Percentiles rank a stretch among this genome's conserved stretches.
phyloP scores from a whole-genome alignment of 2,113 vertebrate genomes.

The Petrocephalus microphthalmus region DNA sequence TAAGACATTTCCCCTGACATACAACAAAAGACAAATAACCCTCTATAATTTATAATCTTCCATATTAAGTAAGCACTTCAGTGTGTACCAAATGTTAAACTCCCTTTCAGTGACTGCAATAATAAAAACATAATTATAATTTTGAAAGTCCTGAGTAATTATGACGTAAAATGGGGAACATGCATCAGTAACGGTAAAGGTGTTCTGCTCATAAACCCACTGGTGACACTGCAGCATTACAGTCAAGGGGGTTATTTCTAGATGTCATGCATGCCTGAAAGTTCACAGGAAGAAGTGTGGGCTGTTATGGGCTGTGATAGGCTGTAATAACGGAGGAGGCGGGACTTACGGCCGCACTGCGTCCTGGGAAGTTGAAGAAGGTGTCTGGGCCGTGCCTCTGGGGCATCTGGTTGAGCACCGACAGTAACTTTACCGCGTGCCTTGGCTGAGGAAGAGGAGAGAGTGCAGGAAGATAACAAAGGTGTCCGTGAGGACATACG shows the following conservation, averaged over 20 bases:
- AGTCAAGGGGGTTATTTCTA: neutral
- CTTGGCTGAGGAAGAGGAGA: constrained; percentile 68
- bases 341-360: constrained; percentile 91
- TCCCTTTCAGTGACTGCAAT: neutral
- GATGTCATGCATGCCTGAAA: neutral
- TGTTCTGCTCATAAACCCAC: neutral
- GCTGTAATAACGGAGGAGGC: neutral
- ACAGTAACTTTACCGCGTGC: constrained; percentile 93
- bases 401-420: constrained; percentile 98
- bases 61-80: neutral
- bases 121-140: neutral
- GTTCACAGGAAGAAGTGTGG: neutral
- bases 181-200: neutral
- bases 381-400: constrained; percentile 98
- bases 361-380: constrained; percentile 99
- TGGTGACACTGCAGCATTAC: neutral
- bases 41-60: too few relatives aligned
- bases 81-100: neutral
- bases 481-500: neutral
- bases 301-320: neutral
- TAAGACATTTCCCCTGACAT: neutral
- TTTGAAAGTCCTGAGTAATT: neutral
- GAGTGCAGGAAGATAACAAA: neutral
- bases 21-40: neutral
- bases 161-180: neutral